A percentile compares a stretch with the other conserved stretches of the same genome.
These are phyloP conservation scores for Drosophila neocordata DNA, from an alignment of 1,140 invertebrate genomes.

Conservation along the genomic window DNA sequence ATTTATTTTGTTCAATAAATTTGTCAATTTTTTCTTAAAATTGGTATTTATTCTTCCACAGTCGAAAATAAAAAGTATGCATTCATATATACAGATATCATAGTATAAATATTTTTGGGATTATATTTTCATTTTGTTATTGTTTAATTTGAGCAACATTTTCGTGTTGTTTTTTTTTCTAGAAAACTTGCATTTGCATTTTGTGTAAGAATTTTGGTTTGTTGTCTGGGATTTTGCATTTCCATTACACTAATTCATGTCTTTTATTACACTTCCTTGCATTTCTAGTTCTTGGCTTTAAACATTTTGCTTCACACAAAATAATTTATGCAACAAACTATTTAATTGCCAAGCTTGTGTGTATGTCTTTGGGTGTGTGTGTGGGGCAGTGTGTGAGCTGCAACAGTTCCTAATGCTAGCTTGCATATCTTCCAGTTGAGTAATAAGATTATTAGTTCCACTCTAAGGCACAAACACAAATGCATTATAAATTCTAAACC, in stretches of 20 bases:
- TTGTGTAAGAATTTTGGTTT: constrained; percentile 41
- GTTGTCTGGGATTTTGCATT: constrained; percentile 44
- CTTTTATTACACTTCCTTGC: constrained; percentile 54
- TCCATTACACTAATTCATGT: constrained; percentile 63
- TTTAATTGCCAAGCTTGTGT: constrained; percentile 49
- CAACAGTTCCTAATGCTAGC: constrained; percentile 25
- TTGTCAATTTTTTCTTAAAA: too few species aligned
- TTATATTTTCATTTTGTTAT: constrained; percentile 42
- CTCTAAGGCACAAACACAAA: constrained; percentile 58
- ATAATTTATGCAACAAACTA: constrained; percentile 58
- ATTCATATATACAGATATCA: background rate
- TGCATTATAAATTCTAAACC: constrained; percentile 51
- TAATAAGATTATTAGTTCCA: constrained; percentile 65
- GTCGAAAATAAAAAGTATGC: background rate
- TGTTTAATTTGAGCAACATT: constrained; percentile 57
- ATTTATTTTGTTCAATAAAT: too few species aligned
- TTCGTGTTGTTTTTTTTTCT: constrained; percentile 27
- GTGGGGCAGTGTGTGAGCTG: constrained; percentile 34
- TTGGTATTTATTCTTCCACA: too few species aligned
- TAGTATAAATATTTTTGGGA: constrained; percentile 7
- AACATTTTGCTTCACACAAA: constrained; percentile 38
- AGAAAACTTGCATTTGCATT: constrained; percentile 50
- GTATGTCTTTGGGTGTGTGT: constrained; percentile 11
- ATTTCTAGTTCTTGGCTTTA: constrained; percentile 38
- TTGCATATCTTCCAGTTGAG: constrained; percentile 59